These are phyloP conservation scores for Amphimallon solstitiale DNA, from an alignment of 2,888 invertebrate genomes.

Conservation along the genomic window DNA sequence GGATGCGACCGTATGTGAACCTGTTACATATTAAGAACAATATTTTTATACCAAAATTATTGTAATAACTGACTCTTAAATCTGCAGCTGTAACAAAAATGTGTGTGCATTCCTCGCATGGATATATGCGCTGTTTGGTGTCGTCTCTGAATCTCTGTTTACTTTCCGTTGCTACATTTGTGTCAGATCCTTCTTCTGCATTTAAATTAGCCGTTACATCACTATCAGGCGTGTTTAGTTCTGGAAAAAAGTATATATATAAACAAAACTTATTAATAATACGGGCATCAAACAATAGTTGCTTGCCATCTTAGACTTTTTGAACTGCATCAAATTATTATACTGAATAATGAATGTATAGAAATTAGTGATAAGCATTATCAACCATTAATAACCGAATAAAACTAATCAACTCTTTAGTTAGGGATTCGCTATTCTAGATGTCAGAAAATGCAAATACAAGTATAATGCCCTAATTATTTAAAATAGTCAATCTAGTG, in stretches of 20 bases:
- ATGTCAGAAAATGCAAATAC: too few species aligned
- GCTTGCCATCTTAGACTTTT: too few species aligned
- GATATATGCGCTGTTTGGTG: slow-evolving; percentile 59
- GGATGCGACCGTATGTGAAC: slow-evolving; percentile 54
- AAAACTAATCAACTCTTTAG: too few species aligned
- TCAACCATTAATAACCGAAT: too few species aligned
- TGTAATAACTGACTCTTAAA: slow-evolving; percentile 54
- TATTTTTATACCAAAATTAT: slow-evolving; percentile 7
- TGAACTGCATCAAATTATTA: too few species aligned
- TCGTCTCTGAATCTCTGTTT: slow-evolving; percentile 54
- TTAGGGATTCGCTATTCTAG: too few species aligned
- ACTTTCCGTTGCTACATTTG: slow-evolving; percentile 39
- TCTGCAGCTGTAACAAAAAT: slow-evolving; percentile 59
- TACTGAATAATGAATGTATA: too few species aligned
- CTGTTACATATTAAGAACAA: slow-evolving; percentile 38
- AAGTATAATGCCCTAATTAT: too few species aligned
- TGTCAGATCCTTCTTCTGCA: neutral
- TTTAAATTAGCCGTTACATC: slow-evolving; percentile 28
- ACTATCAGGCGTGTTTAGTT: slow-evolving; percentile 38
- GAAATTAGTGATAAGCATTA: too few species aligned
- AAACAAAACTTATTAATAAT: too few species aligned
- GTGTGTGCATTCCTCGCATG: slow-evolving; percentile 60
- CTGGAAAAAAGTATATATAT: slow-evolving; percentile 35
- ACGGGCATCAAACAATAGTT: too few species aligned
- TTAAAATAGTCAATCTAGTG: too few species aligned